Base-by-base conservation (phyloP, 92 coral and sea anemone species). In the Heliopora coerulea region DNA sequence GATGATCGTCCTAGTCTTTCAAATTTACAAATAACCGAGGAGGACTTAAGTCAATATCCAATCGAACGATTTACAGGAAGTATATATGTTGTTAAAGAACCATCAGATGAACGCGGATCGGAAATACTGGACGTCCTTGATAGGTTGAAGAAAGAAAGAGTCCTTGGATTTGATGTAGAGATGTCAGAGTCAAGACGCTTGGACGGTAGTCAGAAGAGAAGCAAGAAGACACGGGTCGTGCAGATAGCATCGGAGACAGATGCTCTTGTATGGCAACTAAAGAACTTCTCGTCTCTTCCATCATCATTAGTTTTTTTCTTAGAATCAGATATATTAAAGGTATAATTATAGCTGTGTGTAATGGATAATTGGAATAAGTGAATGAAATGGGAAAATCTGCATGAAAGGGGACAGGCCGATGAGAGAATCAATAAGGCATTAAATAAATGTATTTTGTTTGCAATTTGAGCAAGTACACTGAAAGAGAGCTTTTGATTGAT, bases 111-210 rank as follows among this genome's bases (percentile, higher is more conserved):
- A 24, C 76, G 50, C 0, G 76, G 50, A 25, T 69, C 50, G 41
- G 62, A 0, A 0, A 52, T 52, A 46, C 31, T 69, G 21, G 80
- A 65, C 44, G 88, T 86, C 4, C 59, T 86, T 17, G 28, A 80
- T 25, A 82, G 84, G 41, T 85, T 91, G 27, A 56, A 78, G 14
- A 31, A 37, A 3, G 83, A 65, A 23, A 68, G 74, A 15, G 97
- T 84, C 2, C 64, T 91, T 49, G 97, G 97, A 0, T 80, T 91
- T 56, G 97, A 91, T 62, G 72, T 81, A 8, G 97, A 91, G 48
- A 78, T 69, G 82, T 63, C 49, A 24, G 73, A 82, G 20, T 68
- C 76, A 65, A 65, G 56, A 13, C 54, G 72, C 10, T 59, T 81
- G 32, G 74, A 12, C 8, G 62, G 34, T 44, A 10, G 17, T 20